A percentile compares a stretch with the other conserved stretches of the same genome.
These are phyloP conservation scores for Onychomys leucogaster DNA, from an alignment of 2,797 vertebrate species.

Conservation along the genomic window DNA sequence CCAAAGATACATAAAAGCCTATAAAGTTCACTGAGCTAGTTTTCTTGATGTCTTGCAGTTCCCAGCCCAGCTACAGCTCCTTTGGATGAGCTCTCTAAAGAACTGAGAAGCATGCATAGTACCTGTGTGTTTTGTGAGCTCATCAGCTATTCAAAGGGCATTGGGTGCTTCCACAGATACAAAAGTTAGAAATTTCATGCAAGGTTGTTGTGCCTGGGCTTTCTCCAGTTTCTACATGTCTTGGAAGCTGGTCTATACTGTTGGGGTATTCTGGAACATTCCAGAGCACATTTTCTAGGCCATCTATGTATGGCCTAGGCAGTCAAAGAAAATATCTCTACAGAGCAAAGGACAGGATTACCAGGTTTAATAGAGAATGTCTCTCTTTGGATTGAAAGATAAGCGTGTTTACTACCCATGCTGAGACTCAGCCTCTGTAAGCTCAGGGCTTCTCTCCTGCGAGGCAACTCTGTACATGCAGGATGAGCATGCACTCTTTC, in stretches of 20 bases:
- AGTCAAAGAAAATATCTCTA: background rate
- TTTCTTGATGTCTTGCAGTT: background rate
- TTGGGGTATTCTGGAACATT: background rate
- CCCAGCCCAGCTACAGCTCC: background rate
- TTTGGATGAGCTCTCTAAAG: background rate
- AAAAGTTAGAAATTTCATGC: background rate
- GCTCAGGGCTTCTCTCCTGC: background rate
- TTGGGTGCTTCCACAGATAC: background rate
- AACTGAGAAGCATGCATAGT: background rate
- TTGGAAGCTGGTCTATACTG: background rate
- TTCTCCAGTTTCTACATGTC: background rate
- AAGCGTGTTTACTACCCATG: fast-evolving
- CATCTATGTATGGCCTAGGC: background rate
- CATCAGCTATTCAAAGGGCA: background rate
- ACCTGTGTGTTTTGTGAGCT: background rate
- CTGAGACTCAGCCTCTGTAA: background rate
- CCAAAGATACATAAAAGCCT: background rate
- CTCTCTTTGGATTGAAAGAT: background rate
- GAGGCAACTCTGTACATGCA: too few relatives aligned
- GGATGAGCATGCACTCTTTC: background rate
- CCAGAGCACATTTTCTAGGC: background rate
- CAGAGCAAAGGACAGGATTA: background rate
- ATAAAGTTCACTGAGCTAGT: background rate
- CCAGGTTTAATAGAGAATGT: background rate
- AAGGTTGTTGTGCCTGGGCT: background rate